Percentiles rank a stretch among this genome's conserved stretches.
phyloP scores from a whole-genome alignment of 2,113 vertebrate genomes.

The Hippocampus comes region DNA sequence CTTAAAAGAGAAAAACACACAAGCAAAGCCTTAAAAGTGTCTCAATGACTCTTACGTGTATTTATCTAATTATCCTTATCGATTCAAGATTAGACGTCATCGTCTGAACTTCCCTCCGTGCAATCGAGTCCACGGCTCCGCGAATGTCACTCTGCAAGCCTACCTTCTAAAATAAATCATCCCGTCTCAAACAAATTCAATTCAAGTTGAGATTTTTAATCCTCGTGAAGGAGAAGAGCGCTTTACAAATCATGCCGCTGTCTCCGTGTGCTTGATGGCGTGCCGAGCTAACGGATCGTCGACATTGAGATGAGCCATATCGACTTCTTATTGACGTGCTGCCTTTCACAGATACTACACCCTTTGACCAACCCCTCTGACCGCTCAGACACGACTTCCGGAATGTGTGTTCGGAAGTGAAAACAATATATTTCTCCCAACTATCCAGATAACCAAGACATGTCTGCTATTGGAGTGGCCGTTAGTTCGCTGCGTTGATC shows the following conservation, averaged over 20 bases:
- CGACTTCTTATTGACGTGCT: not conserved
- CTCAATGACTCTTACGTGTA: not conserved
- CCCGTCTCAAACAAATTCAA: not conserved
- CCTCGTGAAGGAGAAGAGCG: not conserved
- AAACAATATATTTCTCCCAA: not conserved
- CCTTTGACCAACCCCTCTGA: too few relatives aligned
- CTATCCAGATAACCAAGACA: not conserved
- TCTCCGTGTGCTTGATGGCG: not conserved
- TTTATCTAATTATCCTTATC: constrained; percentile 15
- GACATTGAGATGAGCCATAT: not conserved
- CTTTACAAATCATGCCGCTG: not conserved
- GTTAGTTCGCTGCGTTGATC: not conserved
- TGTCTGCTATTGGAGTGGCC: not conserved
- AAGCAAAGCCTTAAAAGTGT: not conserved
- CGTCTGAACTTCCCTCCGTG: not conserved
- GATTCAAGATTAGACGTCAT: constrained; percentile 1
- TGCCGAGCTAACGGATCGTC: not conserved
- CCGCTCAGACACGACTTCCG: too few relatives aligned
- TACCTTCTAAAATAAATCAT: not conserved
- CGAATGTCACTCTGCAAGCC: not conserved
- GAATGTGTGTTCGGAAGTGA: not conserved
- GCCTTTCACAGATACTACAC: too few relatives aligned
- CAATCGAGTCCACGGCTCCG: not conserved
- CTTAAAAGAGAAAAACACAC: constrained; percentile 3
- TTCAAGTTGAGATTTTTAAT: not conserved